Evolutionary conservation across 2,888 invertebrate genomes (phyloP).

Genomic region (Lutraria lutraria): DNA sequence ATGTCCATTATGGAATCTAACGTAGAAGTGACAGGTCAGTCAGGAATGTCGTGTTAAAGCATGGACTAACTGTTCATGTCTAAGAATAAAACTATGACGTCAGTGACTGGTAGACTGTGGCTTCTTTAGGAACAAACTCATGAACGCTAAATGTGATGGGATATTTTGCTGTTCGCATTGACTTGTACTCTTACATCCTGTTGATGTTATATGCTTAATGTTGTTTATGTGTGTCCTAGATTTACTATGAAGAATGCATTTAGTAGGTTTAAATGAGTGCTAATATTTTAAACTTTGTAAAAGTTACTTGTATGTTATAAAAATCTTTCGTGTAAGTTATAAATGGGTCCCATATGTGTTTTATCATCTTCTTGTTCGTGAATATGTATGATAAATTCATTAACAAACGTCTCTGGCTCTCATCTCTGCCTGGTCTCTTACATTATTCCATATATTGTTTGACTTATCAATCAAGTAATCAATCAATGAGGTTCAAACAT

Average conservation of each 20-base stretch:
- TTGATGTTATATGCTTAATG: conserved; percentile 29
- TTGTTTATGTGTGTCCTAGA: conserved; percentile 43
- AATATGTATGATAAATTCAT: not conserved
- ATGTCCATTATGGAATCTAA: conserved; percentile 4
- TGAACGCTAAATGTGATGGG: conserved; percentile 16
- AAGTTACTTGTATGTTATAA: conserved; percentile 22
- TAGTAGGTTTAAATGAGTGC: conserved; percentile 35
- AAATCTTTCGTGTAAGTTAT: conserved; percentile 3
- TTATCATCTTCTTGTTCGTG: conserved; percentile 8
- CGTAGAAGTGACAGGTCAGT: not conserved
- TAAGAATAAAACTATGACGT: not conserved
- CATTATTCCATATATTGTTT: no score
- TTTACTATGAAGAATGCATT: conserved; percentile 30
- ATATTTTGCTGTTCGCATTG: conserved; percentile 12
- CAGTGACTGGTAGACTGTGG: not conserved
- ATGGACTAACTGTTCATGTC: not conserved
- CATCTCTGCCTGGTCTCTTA: no score
- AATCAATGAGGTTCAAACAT: no score
- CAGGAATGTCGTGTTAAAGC: not conserved
- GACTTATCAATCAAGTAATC: no score
- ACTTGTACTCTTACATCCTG: not conserved
- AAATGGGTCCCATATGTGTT: conserved; percentile 9
- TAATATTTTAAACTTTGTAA: conserved; percentile 44
- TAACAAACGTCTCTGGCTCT: not conserved
- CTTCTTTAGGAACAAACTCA: not conserved